These are phyloP conservation scores for Beris chalybata DNA, from an alignment of 2,888 invertebrate species.

Conservation along the genomic window DNA sequence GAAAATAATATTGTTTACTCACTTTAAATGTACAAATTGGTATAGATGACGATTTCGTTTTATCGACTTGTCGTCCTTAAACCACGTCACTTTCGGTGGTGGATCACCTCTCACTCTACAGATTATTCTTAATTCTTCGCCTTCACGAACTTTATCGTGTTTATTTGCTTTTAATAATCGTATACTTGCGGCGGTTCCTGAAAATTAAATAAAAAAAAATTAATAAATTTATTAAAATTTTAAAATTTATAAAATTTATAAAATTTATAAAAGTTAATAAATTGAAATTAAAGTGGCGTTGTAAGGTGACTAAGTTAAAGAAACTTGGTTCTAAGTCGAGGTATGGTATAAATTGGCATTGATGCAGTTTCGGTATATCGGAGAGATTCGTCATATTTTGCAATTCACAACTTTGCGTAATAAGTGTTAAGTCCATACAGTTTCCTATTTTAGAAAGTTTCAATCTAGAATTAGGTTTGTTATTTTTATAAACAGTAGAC, in stretches of 20 bases:
- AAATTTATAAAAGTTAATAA: not conserved
- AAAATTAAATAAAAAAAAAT: conserved; percentile 40
- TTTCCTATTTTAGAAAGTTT: no score
- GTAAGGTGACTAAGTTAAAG: no score
- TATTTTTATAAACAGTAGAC: no score
- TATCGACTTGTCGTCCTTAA: conserved; percentile 70
- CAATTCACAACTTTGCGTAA: no score
- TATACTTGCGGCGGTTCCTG: conserved; percentile 58
- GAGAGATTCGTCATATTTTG: no score
- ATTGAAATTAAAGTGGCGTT: no score
- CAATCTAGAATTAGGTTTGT: no score
- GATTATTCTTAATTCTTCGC: conserved; percentile 66
- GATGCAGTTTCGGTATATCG: no score
- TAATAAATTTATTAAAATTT: conserved; percentile 25
- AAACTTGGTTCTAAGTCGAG: no score
- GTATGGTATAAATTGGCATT: no score
- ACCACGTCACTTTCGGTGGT: conserved; percentile 81
- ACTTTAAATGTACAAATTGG: conserved; percentile 56
- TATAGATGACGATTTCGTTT: conserved; percentile 54
- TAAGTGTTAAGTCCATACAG: no score
- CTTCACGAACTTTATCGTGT: conserved; percentile 50
- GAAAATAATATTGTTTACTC: conserved; percentile 40
- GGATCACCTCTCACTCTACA: conserved; percentile 78
- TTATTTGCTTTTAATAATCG: conserved; percentile 48
- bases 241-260: not conserved